Percentiles rank a stretch among this genome's conserved stretches.
Evolutionary conservation across 2,113 vertebrate species (phyloP).

Genomic region (Oreochromis aureus): DNA sequence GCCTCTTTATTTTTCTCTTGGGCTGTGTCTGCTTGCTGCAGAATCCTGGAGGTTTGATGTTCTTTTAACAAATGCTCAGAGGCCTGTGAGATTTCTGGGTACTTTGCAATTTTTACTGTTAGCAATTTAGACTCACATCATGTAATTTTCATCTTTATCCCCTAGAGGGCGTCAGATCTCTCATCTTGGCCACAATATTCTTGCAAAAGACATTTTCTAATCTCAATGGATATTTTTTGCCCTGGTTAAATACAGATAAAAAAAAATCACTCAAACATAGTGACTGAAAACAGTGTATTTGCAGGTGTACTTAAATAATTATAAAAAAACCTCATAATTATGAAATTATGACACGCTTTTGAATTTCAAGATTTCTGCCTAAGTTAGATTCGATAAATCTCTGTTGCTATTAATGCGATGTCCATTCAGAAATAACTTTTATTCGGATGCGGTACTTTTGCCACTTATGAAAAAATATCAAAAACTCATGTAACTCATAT

Average conservation of each 20-base stretch:
- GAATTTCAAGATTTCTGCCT: background rate
- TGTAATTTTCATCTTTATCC: background rate
- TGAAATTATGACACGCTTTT: background rate
- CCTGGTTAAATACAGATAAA: background rate
- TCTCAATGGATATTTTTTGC: background rate
- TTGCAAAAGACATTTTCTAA: background rate
- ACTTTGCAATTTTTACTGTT: background rate
- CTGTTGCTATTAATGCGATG: background rate
- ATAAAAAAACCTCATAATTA: background rate
- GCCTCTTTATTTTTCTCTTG: background rate
- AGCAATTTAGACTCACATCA: background rate
- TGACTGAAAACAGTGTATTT: background rate
- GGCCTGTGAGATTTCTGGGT: constrained; percentile 39
- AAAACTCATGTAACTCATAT: background rate
- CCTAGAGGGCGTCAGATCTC: background rate
- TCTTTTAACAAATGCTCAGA: constrained; percentile 64
- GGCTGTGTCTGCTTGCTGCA: constrained; percentile 67
- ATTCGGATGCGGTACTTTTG: rapidly evolving
- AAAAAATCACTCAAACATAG: background rate
- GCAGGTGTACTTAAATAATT: background rate
- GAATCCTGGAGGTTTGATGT: constrained; percentile 65
- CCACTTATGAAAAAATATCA: background rate
- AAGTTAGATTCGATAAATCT: background rate
- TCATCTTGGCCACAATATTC: background rate
- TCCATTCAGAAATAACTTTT: background rate